Conservation (phyloP, 2,888 invertebrate genomes). For the Helleia helle region DNA sequence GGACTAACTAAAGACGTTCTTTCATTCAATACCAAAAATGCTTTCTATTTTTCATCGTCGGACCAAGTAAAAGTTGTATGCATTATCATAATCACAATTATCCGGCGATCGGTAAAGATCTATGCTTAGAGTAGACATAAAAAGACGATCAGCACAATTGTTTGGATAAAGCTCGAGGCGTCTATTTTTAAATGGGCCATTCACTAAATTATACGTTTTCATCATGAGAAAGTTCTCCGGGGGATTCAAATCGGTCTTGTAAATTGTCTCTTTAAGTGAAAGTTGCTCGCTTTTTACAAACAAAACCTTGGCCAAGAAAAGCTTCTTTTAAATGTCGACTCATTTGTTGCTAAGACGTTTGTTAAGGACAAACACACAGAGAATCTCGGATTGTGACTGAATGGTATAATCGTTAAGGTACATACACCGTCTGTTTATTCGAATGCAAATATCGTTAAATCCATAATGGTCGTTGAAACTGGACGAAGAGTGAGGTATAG, state of each 20-base stretch:
- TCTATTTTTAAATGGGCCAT: conserved; percentile 41
- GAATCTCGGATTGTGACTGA: neutral
- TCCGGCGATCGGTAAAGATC: conserved; percentile 40
- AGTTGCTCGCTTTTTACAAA: conserved; percentile 29
- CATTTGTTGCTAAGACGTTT: neutral
- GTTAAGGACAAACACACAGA: neutral
- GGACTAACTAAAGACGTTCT: neutral
- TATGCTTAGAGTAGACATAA: conserved; percentile 37
- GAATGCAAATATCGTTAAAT: conserved; percentile 48
- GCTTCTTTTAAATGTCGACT: neutral
- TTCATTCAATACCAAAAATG: conserved; percentile 26
- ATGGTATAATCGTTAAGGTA: neutral
- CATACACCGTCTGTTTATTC: conserved; percentile 35
- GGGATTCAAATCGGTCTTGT: conserved; percentile 41
- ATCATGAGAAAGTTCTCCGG: conserved; percentile 50
- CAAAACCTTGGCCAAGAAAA: conserved; percentile 12
- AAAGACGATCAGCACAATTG: conserved; percentile 42
- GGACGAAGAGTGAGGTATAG: conserved; percentile 47
- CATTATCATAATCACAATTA: conserved; percentile 46
- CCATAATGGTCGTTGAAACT: conserved; percentile 36
- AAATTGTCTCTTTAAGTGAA: conserved; percentile 50
- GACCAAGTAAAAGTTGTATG: conserved; percentile 45
- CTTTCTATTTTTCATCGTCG: conserved; percentile 42
- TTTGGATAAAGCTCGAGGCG: conserved; percentile 45
- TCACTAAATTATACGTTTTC: conserved; percentile 58